Conservation (phyloP, 1,140 invertebrate genomes). For the Drosophila varians region DNA sequence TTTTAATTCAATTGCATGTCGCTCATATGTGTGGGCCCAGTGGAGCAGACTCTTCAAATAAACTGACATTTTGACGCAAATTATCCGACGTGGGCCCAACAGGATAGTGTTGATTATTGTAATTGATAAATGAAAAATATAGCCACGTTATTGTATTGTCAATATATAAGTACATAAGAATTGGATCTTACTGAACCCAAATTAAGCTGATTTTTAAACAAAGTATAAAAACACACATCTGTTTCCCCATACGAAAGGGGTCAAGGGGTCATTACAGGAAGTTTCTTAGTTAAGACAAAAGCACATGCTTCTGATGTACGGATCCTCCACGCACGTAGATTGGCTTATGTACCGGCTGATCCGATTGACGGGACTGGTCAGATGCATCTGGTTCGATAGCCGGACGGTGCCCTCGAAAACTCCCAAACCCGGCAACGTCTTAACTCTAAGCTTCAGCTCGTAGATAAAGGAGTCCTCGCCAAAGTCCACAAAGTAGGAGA, state of each 20-base stretch:
- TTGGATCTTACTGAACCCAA: neutral
- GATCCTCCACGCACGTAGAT: constrained; percentile 22
- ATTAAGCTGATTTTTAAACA: neutral
- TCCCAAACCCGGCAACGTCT: constrained; percentile 20
- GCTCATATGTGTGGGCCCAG: constrained; percentile 37
- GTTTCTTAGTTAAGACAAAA: constrained; percentile 59
- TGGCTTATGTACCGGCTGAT: constrained; percentile 10
- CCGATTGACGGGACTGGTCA: constrained; percentile 30
- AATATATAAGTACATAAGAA: neutral
- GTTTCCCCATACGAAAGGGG: too few relatives aligned
- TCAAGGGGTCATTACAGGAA: too few relatives aligned
- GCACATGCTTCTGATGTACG: constrained; percentile 10
- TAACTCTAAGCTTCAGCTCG: constrained; percentile 19
- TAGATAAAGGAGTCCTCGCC: constrained; percentile 5
- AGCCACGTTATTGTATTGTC: constrained; percentile 2
- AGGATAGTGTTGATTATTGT: constrained; percentile 36
- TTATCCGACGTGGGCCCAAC: constrained; percentile 60
- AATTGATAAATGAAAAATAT: constrained; percentile 52
- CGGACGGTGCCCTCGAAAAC: constrained; percentile 32
- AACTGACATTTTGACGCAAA: constrained; percentile 75
- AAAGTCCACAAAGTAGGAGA: constrained; percentile 84
- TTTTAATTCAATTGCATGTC: constrained; percentile 76
- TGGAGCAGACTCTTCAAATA: constrained; percentile 58
- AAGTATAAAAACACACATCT: neutral
- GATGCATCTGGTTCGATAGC: neutral